Base-by-base conservation (phyloP, 2,797 vertebrate species). In the Knipowitschia caucasica region DNA sequence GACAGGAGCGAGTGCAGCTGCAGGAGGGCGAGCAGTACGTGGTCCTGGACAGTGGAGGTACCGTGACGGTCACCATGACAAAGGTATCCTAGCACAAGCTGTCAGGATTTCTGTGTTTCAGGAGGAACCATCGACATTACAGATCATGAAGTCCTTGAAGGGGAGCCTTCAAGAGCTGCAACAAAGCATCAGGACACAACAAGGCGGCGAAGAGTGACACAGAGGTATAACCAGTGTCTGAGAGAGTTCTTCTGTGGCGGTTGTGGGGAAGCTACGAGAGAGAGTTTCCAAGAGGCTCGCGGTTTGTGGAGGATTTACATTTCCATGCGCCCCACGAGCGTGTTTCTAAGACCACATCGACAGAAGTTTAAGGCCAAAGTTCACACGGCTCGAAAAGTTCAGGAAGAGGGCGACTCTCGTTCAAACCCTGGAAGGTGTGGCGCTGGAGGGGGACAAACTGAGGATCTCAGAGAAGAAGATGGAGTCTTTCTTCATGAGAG, bases 41-140 rank as follows among this genome's bases (percentile, higher is more conserved):
- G 7, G 35, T 36, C 4, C 12, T 36, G n/a, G 35, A 36, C 42
- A 61, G 31, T 63, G 31, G 43, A 62, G 56, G 64, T 57, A 61
- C 71, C 26, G 26, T n/a, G n/a, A n/a, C n/a, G n/a, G n/a, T n/a
- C n/a, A n/a, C n/a, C n/a, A n/a, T n/a, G n/a, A n/a, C n/a, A n/a
- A n/a, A n/a, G n/a, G n/a, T n/a, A n/a, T n/a, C n/a, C n/a, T n/a
- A n/a, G n/a, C n/a, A n/a, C n/a, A n/a, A n/a, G n/a, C n/a, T n/a
- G n/a, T n/a, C n/a, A n/a, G n/a, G n/a, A n/a, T n/a, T n/a, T n/a
- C n/a, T 38, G 14, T 36, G 14, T 38, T 40, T 3, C 38, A 40
- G 38, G 38, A 10, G 38, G 17, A 40, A 40, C 17, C 38, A 40
- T 40, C 18, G 38, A 40, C 38, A 21, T 40, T 8, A 40, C 38